These are phyloP conservation scores for Pyrgilauda ruficollis DNA, from an alignment of 2,113 vertebrate species.

Conservation along the genomic window DNA sequence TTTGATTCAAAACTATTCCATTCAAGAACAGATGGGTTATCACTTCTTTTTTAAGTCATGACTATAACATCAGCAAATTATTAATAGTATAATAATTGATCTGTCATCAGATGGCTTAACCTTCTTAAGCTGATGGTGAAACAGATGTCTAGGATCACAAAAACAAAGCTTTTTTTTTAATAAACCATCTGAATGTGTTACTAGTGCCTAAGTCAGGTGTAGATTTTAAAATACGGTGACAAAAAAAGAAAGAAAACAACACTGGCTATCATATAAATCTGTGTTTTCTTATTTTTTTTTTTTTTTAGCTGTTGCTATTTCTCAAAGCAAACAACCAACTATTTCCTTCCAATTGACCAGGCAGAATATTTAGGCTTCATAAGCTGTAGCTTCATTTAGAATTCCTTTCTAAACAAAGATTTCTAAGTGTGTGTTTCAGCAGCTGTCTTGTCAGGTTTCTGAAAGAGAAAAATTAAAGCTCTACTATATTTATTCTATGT, in stretches of 20 bases:
- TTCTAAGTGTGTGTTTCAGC: slow-evolving; percentile 51
- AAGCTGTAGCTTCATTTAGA: slow-evolving; percentile 54
- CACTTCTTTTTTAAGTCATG: not conserved
- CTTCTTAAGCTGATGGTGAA: slow-evolving; percentile 12
- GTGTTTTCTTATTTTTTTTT: slow-evolving; percentile 63
- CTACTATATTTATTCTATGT: slow-evolving; percentile 70
- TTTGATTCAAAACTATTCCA: not conserved
- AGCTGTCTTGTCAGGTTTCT: slow-evolving; percentile 74
- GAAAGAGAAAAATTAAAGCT: slow-evolving; percentile 69
- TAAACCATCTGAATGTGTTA: not conserved
- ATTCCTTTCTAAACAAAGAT: slow-evolving; percentile 71
- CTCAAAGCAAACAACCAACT: slow-evolving; percentile 23
- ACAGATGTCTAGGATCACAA: slow-evolving; percentile 10
- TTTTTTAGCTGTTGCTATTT: slow-evolving; percentile 41
- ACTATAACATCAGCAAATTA: not conserved
- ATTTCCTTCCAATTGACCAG: slow-evolving; percentile 50
- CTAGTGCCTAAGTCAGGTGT: slow-evolving; percentile 29
- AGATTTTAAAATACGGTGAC: slow-evolving; percentile 63
- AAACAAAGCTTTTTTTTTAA: not conserved
- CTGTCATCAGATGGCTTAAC: slow-evolving; percentile 8
- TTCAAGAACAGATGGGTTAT: not conserved
- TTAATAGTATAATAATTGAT: not conserved
- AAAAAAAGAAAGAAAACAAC: slow-evolving; percentile 1
- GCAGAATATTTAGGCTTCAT: slow-evolving; percentile 49
- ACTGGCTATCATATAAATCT: not conserved